Evolutionary conservation across 2,888 invertebrate genomes (phyloP).

Genomic region (Campaea margaritaria): DNA sequence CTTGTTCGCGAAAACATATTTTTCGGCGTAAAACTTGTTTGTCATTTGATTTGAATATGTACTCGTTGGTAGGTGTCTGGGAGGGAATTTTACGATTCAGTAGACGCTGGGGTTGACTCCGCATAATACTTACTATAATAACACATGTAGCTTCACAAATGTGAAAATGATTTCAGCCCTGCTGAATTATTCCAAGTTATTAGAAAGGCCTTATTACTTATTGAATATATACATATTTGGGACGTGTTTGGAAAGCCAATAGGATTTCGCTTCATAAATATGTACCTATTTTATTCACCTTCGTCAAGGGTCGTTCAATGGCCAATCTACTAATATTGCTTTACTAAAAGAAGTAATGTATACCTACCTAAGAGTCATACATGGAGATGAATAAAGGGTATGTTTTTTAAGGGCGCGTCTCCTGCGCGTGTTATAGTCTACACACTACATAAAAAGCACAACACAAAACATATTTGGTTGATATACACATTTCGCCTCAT

Average conservation of each 20-base stretch:
- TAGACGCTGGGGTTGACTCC: too few relatives aligned
- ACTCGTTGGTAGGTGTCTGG: neutral
- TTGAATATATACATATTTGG: conserved; percentile 17
- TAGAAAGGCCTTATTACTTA: conserved; percentile 19
- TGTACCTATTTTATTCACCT: conserved; percentile 1
- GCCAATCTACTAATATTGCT: conserved; percentile 11
- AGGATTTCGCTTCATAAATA: conserved; percentile 15
- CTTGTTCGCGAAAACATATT: too few relatives aligned
- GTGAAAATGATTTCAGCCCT: conserved; percentile 2
- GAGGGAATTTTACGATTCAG: too few relatives aligned
- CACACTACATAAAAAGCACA: too few relatives aligned
- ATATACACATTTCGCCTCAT: too few relatives aligned
- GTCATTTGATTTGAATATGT: neutral
- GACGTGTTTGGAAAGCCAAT: conserved; percentile 25
- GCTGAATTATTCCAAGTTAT: conserved; percentile 13
- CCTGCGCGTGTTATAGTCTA: too few relatives aligned
- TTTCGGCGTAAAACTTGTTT: too few relatives aligned
- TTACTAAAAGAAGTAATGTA: conserved; percentile 7
- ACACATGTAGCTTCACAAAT: neutral
- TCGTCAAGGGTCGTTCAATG: conserved; percentile 11
- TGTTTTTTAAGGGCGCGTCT: too few relatives aligned
- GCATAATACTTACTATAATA: neutral
- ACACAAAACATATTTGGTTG: too few relatives aligned
- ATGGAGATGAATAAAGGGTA: too few relatives aligned
- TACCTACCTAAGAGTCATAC: too few relatives aligned